Conservation (phyloP, 2,113 vertebrate genomes). For the Urocolius indicus region DNA sequence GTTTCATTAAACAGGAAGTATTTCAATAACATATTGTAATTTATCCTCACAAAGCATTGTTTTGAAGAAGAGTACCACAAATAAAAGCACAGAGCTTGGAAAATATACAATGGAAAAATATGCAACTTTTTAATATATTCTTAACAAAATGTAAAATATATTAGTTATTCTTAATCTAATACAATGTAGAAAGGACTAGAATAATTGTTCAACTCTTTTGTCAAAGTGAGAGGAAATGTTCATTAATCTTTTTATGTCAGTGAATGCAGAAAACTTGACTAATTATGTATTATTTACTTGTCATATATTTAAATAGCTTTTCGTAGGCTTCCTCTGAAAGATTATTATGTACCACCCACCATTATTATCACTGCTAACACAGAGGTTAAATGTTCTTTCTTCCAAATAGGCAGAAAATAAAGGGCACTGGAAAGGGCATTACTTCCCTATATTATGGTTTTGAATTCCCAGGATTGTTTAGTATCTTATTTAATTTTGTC, state of each 20-base stretch:
- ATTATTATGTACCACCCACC: background rate
- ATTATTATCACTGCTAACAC: slow-evolving; percentile 2
- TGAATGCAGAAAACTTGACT: slow-evolving; percentile 19
- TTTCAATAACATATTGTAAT: background rate
- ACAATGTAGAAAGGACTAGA: background rate
- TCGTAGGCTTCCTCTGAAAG: background rate
- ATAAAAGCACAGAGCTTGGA: background rate
- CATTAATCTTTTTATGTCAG: background rate
- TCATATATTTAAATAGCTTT: slow-evolving; percentile 43
- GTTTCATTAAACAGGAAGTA: background rate
- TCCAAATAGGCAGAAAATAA: background rate
- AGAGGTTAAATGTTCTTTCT: slow-evolving; percentile 21
- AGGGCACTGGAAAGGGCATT: slow-evolving; percentile 1
- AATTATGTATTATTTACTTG: slow-evolving; percentile 66
- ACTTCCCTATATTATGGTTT: background rate
- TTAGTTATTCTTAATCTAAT: background rate
- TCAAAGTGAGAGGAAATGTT: background rate
- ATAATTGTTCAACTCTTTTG: background rate
- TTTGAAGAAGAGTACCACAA: background rate
- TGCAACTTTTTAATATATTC: background rate
- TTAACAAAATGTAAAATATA: background rate
- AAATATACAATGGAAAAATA: background rate
- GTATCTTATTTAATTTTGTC: background rate
- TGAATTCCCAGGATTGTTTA: background rate
- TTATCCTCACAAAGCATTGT: background rate